Conservation (phyloP, 1,140 invertebrate genomes). For the Cryptotermes secundus region DNA sequence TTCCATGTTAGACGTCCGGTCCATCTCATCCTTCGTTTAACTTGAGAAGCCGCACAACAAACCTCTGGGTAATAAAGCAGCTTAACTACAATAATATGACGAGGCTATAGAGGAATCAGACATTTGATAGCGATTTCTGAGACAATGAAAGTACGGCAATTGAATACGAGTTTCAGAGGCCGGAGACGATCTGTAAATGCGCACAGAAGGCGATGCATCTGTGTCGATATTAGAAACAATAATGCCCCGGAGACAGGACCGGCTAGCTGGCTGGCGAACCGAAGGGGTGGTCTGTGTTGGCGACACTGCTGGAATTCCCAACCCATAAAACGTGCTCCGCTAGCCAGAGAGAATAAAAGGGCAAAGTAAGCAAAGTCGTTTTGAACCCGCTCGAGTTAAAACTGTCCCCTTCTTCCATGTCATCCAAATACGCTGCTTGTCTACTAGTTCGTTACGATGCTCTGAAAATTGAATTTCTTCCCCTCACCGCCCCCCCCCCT, state of each 20-base stretch:
- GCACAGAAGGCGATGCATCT: not conserved
- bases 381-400: conserved; percentile 5
- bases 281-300: not conserved
- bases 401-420: not conserved
- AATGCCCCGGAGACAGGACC: not conserved
- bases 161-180: too few species aligned
- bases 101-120: too few species aligned
- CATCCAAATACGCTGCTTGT: conserved; percentile 15
- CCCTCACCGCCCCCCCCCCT: not conserved
- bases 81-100: too few species aligned
- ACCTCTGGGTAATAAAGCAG: too few species aligned
- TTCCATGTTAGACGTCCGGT: too few species aligned
- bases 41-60: too few species aligned
- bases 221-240: not conserved
- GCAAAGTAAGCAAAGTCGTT: not conserved
- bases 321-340: not conserved
- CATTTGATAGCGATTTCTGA: too few species aligned
- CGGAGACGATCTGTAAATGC: not conserved
- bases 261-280: not conserved
- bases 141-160: too few species aligned
- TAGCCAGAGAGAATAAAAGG: conserved; percentile 16
- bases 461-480: conserved; percentile 2
- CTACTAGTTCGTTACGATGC: conserved; percentile 14
- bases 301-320: not conserved
- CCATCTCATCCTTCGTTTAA: too few species aligned